phyloP scores from a whole-genome alignment of 2,113 vertebrate species.

The Scomber japonicus region DNA sequence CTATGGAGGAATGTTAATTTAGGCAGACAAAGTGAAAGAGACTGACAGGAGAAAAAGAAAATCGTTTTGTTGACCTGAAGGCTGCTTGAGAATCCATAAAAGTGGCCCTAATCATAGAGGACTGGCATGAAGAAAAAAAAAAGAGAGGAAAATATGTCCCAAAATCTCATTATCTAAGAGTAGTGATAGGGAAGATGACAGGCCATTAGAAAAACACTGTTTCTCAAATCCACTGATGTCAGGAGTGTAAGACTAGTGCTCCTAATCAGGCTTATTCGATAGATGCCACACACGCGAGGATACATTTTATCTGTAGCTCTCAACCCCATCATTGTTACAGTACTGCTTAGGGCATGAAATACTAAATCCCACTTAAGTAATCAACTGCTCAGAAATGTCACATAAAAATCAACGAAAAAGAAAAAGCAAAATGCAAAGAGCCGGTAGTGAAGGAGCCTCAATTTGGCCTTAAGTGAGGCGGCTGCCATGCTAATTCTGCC shows the following conservation, averaged over 20 bases:
- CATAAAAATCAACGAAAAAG: slow-evolving; percentile 41
- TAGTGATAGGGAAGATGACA: background rate
- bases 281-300: slow-evolving; percentile 10
- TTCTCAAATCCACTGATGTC: slow-evolving; percentile 4
- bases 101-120: slow-evolving; percentile 31
- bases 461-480: slow-evolving; percentile 24
- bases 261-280: slow-evolving; percentile 34
- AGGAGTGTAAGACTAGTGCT: slow-evolving; percentile 1
- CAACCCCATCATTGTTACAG: slow-evolving; percentile 20
- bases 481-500: slow-evolving; percentile 11
- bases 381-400: slow-evolving; percentile 57
- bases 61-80: slow-evolving; percentile 39
- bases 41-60: slow-evolving; percentile 20
- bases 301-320: slow-evolving; percentile 10
- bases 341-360: slow-evolving; percentile 34
- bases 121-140: slow-evolving; percentile 17
- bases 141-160: background rate
- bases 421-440: slow-evolving; percentile 9
- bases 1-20: slow-evolving; percentile 57
- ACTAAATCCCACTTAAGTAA: slow-evolving; percentile 70
- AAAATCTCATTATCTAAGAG: background rate
- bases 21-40: slow-evolving; percentile 19
- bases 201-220: background rate
- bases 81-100: slow-evolving; percentile 14
- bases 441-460: slow-evolving; percentile 36